Conservation (phyloP, 2,888 invertebrate genomes). For the Coronaproctus castanopsis region DNA sequence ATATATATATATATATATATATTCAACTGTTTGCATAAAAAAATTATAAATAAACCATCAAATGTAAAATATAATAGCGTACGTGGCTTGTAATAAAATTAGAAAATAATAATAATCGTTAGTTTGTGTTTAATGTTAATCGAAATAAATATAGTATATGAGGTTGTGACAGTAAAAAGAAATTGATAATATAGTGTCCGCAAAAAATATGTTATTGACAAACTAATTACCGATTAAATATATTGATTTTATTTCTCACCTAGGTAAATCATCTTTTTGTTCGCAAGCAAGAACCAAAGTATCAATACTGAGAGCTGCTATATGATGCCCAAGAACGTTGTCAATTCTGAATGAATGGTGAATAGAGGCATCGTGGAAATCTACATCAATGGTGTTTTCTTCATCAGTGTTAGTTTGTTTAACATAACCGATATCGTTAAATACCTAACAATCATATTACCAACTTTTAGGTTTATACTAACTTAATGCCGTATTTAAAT, state of each 20-base stretch:
- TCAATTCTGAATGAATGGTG: constrained; percentile 78
- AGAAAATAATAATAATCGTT: too few species aligned
- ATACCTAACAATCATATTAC: constrained; percentile 35
- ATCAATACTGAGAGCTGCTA: constrained; percentile 66
- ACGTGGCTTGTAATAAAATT: too few species aligned
- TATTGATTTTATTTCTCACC: too few species aligned
- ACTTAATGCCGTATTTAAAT: too few species aligned
- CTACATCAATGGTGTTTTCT: constrained; percentile 72
- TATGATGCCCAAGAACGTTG: constrained; percentile 63
- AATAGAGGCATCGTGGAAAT: constrained; percentile 77
- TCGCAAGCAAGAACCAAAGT: constrained; percentile 56
- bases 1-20: background rate
- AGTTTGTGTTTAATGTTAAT: too few species aligned
- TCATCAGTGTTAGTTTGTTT: constrained; percentile 53
- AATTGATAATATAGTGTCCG: too few species aligned
- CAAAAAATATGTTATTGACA: too few species aligned
- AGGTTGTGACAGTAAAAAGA: too few species aligned
- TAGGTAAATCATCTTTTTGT: constrained; percentile 35
- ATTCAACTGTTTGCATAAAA: background rate
- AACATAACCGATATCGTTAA: constrained; percentile 86
- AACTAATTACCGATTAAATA: too few species aligned
- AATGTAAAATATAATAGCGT: background rate
- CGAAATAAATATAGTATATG: too few species aligned
- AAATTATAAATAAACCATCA: background rate
- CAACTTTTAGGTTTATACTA: too few species aligned